A percentile compares a stretch with the other conserved stretches of the same genome.
phyloP scores from a whole-genome alignment of 2,888 invertebrate genomes.

The Seladonia tumulorum region DNA sequence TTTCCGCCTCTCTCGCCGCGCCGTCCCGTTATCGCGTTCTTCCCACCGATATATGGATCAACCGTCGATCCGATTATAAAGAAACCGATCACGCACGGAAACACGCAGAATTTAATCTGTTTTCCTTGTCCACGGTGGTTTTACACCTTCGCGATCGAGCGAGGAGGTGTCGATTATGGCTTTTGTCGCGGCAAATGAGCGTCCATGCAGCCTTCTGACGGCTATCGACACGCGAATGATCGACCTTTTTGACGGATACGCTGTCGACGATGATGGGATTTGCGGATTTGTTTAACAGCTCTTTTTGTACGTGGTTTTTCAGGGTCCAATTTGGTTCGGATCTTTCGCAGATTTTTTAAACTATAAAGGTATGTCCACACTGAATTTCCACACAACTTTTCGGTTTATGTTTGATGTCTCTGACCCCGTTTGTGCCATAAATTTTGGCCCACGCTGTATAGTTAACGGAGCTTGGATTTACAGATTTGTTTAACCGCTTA shows the following conservation, averaged over 20 bases:
- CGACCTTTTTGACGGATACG: neutral
- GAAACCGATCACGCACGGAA: neutral
- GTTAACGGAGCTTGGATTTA: too few species aligned
- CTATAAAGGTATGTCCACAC: too few species aligned
- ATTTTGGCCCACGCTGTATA: too few species aligned
- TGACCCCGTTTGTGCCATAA: too few species aligned
- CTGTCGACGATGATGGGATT: neutral
- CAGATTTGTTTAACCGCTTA: too few species aligned
- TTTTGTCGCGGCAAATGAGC: neutral
- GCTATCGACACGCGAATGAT: neutral
- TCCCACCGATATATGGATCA: neutral
- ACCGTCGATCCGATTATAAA: neutral
- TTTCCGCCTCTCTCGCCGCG: neutral
- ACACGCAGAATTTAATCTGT: neutral
- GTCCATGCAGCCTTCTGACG: neutral
- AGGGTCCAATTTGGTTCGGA: too few species aligned
- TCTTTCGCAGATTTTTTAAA: too few species aligned
- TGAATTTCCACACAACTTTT: too few species aligned
- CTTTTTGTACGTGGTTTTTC: neutral
- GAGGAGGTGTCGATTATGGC: neutral
- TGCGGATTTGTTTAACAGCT: neutral
- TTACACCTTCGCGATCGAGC: neutral
- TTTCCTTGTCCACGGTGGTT: neutral
- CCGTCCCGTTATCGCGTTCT: neutral
- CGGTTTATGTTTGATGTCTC: too few species aligned